Base-by-base conservation (phyloP, 37 sponge, comb jelly and placozoan species). In the Amphimedon queenslandica region DNA sequence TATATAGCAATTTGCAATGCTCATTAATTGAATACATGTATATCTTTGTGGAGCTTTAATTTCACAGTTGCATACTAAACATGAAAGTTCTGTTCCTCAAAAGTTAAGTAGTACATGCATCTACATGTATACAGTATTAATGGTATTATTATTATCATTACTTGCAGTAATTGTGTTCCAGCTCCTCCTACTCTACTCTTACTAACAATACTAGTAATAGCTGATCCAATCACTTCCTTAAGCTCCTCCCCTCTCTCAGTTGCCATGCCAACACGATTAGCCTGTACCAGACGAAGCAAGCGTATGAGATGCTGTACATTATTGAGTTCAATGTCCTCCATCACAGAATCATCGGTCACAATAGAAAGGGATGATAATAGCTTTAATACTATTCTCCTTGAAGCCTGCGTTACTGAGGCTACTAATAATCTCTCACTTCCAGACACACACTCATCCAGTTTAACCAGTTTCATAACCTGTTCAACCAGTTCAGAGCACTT, bases 281-380 rank as follows among this genome's bases (percentile, higher is more conserved):
- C 85, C 60, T 85, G 74, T 23, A 85, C 85, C 58, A 85, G 63
- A 10, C 80, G 67, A 1, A 85, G 75, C 18, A 85, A 58, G 34
- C 74, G 13, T 11, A 74, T 58, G 20, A 85, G 75, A 0, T 58
- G 42, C 4, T 55, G 42, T n/a, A 79, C 25, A 37, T 43, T 58
- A 16, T 61, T 57, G 1, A 85, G 75, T 2, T 69, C 55, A 23
- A 85, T 29, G 4, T 61, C 18, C 32, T 55, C 51, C 24, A 84
- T 55, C 37, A 68, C 27, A 30, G 39, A 31, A 5, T 72, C 42
- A 25, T 33, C 21, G 31, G 73, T 71, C 23, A n/a, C 23, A n/a
- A 11, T 13, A 3, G 85, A 72, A 51, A 78, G 61, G 24, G 38
- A 41, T 10, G 61, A 60, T 0, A 85, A 58, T 0, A 74, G 66